A percentile compares a stretch with the other conserved stretches of the same genome.
Conservation (phyloP, 1,140 invertebrate species). For the Scaptomyza montana region DNA sequence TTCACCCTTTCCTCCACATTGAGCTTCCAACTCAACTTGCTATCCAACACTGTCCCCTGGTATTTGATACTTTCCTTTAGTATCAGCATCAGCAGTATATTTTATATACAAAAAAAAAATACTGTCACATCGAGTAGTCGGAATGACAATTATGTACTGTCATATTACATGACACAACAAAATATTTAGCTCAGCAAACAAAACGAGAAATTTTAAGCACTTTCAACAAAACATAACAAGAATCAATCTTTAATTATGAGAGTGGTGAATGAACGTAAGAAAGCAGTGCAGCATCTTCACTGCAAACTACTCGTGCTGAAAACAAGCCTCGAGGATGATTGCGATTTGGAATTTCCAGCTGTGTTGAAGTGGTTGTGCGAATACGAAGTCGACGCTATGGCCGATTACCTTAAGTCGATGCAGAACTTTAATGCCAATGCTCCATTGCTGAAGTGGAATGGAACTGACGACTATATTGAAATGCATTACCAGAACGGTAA, state of each 20-base stretch:
- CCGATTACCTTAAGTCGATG: constrained; percentile 29
- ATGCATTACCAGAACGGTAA: constrained; percentile 9
- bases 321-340: constrained; percentile 29
- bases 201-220: not conserved
- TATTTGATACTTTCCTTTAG: too few species aligned
- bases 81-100: too few species aligned
- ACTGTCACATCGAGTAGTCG: too few species aligned
- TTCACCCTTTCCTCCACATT: too few species aligned
- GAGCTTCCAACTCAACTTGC: too few species aligned
- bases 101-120: too few species aligned
- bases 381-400: constrained; percentile 3
- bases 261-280: constrained; percentile 20
- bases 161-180: too few species aligned
- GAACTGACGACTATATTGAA: constrained; percentile 12
- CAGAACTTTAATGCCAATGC: constrained; percentile 31
- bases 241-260: constrained; percentile 12
- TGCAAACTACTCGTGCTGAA: constrained; percentile 20
- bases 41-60: too few species aligned
- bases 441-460: constrained; percentile 34
- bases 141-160: too few species aligned
- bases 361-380: constrained; percentile 2
- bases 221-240: not conserved
- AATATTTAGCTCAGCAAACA: not conserved
- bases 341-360: constrained; percentile 15
- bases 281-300: constrained; percentile 8